Conservation (phyloP, 2,888 invertebrate genomes). For the Barypeithes pellucidus region DNA sequence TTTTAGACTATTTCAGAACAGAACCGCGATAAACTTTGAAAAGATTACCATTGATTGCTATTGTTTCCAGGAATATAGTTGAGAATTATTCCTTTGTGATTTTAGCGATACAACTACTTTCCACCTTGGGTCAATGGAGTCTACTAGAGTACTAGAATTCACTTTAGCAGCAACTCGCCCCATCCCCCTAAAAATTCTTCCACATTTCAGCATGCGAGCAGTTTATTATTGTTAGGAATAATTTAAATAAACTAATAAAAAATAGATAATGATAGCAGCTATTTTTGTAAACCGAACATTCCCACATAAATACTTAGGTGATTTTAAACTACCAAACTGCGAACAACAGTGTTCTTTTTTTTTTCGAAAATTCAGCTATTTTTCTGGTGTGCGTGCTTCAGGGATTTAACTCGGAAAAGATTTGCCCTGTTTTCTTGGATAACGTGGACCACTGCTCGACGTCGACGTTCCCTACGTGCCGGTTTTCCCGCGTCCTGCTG, state of each 20-base stretch:
- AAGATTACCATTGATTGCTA: too few species aligned
- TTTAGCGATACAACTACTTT: too few species aligned
- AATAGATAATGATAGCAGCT: not conserved
- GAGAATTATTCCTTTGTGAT: too few species aligned
- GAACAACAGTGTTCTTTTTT: not conserved
- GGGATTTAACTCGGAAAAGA: not conserved
- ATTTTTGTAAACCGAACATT: not conserved
- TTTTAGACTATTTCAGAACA: too few species aligned
- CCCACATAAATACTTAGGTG: not conserved
- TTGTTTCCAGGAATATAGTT: too few species aligned
- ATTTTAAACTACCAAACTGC: not conserved
- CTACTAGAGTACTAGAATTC: too few species aligned
- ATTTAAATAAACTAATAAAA: not conserved
- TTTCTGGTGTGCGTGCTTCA: not conserved
- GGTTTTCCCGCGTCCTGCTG: constrained; percentile 27
- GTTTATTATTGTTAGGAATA: not conserved
- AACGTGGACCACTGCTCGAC: not conserved
- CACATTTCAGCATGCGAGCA: not conserved
- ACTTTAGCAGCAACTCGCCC: too few species aligned
- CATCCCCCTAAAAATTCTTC: too few species aligned
- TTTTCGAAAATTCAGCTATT: not conserved
- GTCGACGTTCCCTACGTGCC: not conserved
- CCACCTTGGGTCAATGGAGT: too few species aligned
- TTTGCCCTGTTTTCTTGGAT: not conserved
- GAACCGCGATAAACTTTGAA: too few species aligned